Conservation (phyloP, 2,113 vertebrate species). For the Neotragus moschatus region DNA sequence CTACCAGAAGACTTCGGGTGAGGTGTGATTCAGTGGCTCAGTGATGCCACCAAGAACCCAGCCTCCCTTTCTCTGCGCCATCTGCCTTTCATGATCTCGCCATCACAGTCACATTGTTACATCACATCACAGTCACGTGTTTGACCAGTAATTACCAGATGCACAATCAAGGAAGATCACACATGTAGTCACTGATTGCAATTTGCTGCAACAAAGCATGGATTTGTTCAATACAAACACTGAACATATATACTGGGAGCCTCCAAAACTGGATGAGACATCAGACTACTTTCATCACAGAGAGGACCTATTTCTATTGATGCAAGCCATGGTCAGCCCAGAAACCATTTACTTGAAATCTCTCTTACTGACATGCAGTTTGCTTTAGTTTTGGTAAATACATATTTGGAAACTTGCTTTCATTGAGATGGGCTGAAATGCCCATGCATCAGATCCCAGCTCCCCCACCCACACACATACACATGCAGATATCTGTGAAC, state of each 20-base stretch:
- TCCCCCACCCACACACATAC: background rate
- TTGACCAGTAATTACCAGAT: too few species aligned
- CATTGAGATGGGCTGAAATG: rapidly evolving
- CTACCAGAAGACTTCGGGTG: rapidly evolving
- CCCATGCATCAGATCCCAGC: rapidly evolving
- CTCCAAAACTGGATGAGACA: too few species aligned
- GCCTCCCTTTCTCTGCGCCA: background rate
- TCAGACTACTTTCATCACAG: background rate
- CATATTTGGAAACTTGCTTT: background rate
- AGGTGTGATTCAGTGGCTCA: background rate
- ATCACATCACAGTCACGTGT: too few species aligned
- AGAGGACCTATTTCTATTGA: too few species aligned
- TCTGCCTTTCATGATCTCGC: background rate
- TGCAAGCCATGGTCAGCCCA: rapidly evolving
- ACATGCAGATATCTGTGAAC: background rate
- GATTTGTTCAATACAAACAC: background rate
- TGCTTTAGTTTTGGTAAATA: background rate
- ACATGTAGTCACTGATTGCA: too few species aligned
- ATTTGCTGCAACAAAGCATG: background rate
- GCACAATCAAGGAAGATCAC: rapidly evolving
- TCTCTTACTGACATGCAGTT: background rate
- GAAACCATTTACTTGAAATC: background rate
- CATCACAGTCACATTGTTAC: background rate
- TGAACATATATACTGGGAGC: background rate
- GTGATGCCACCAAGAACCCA: rapidly evolving